These are phyloP conservation scores for Hephaestus fuliginosus DNA, from an alignment of 2,797 vertebrate genomes.

Conservation along the genomic window DNA sequence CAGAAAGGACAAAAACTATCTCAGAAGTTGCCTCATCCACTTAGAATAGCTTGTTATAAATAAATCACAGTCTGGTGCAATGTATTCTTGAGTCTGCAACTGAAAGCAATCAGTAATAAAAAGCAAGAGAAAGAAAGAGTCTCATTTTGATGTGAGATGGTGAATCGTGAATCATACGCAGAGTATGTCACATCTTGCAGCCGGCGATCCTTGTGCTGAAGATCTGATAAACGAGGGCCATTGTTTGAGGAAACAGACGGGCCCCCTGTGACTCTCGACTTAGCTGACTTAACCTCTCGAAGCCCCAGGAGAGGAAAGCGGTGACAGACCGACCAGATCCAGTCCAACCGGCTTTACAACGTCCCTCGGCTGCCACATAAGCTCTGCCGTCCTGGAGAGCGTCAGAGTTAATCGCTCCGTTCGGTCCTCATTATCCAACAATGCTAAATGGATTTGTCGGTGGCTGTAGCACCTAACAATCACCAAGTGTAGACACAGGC, in stretches of 20 bases:
- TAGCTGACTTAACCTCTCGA: constrained; percentile 6
- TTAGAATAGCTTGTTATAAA: background rate
- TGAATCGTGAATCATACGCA: background rate
- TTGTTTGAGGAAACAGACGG: constrained; percentile 46
- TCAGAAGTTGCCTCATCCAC: background rate
- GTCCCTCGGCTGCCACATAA: constrained; percentile 12
- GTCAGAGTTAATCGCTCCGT: constrained; percentile 36
- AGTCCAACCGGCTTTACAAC: background rate
- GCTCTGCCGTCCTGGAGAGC: constrained; percentile 38
- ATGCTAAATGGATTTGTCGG: constrained; percentile 54
- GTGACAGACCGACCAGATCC: background rate
- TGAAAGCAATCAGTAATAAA: background rate
- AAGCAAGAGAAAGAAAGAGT: background rate
- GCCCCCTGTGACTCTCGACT: constrained; percentile 12
- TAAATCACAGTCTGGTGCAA: background rate
- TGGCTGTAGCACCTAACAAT: constrained; percentile 53
- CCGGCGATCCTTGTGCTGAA: background rate
- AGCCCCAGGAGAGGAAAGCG: constrained; percentile 1
- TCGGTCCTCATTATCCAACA: constrained; percentile 58
- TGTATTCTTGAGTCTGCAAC: background rate
- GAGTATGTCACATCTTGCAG: background rate
- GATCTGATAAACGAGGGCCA: constrained; percentile 18
- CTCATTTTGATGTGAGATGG: background rate
- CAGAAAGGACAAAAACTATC: background rate
- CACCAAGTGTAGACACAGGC: constrained; percentile 20